phyloP scores from a whole-genome alignment of 2,113 vertebrate species.

The Tauraco erythrolophus region DNA sequence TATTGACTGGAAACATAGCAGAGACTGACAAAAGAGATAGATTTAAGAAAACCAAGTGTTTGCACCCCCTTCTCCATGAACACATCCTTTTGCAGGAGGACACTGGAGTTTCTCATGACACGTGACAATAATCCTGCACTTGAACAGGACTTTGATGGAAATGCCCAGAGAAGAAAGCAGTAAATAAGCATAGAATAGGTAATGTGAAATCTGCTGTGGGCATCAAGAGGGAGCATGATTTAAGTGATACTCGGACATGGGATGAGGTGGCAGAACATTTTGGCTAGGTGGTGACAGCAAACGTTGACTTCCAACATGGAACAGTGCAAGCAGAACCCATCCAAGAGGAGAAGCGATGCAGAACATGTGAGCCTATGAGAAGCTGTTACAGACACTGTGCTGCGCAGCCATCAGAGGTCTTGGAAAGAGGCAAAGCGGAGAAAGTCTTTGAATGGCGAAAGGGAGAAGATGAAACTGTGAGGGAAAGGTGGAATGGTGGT shows the following conservation, averaged over 20 bases:
- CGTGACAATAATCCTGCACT: background rate
- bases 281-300: background rate
- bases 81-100: background rate
- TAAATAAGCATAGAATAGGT: background rate
- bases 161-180: background rate
- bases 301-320: background rate
- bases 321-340: background rate
- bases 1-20: background rate
- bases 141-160: background rate
- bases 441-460: background rate
- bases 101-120: background rate
- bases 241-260: background rate
- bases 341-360: background rate
- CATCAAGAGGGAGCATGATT: background rate
- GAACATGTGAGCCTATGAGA: background rate
- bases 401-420: background rate
- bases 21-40: background rate
- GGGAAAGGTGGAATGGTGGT: background rate
- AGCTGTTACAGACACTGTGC: fast-evolving
- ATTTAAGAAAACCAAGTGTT: background rate
- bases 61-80: background rate
- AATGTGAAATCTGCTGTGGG: background rate
- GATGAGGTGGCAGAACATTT: background rate
- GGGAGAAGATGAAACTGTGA: background rate
- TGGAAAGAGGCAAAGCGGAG: background rate